These are phyloP conservation scores for Megaleporinus macrocephalus DNA, from an alignment of 2,113 vertebrate species.

Conservation along the genomic window DNA sequence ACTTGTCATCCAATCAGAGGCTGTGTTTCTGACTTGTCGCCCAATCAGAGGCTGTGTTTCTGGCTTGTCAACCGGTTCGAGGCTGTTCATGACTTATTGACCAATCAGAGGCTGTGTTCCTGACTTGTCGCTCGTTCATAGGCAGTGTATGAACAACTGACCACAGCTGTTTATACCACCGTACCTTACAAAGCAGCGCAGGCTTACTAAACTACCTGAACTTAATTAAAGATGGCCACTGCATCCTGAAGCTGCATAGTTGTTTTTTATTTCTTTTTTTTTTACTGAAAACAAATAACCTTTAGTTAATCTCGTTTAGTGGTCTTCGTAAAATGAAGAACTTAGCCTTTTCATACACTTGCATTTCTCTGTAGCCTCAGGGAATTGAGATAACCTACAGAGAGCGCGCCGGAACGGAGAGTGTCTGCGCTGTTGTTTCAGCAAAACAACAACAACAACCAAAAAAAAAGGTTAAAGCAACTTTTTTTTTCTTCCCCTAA, in stretches of 20 bases:
- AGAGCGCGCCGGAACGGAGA: constrained; percentile 40
- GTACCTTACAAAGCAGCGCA: not conserved
- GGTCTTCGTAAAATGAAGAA: constrained; percentile 48
- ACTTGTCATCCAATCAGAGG: no score
- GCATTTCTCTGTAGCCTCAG: constrained; percentile 71
- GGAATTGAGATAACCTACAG: constrained; percentile 69
- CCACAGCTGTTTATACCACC: not conserved
- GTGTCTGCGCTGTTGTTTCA: constrained; percentile 41
- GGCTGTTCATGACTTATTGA: no score
- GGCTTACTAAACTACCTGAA: not conserved
- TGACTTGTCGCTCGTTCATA: no score
- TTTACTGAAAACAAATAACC: constrained; percentile 67
- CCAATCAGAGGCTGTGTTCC: no score
- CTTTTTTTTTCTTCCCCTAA: constrained; percentile 47
- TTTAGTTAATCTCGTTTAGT: constrained; percentile 67
- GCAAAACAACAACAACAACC: constrained; percentile 21
- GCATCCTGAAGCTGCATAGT: constrained; percentile 47
- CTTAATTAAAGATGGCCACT: constrained; percentile 31
- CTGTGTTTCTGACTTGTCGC: no score
- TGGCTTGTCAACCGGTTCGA: no score
- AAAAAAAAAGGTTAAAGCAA: constrained; percentile 61
- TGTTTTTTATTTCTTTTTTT: no score
- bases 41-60: no score
- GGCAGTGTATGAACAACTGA: not conserved
- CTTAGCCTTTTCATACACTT: constrained; percentile 35